Conservation (phyloP, 2,113 vertebrate genomes). For the Epinephelus fuscoguttatus region DNA sequence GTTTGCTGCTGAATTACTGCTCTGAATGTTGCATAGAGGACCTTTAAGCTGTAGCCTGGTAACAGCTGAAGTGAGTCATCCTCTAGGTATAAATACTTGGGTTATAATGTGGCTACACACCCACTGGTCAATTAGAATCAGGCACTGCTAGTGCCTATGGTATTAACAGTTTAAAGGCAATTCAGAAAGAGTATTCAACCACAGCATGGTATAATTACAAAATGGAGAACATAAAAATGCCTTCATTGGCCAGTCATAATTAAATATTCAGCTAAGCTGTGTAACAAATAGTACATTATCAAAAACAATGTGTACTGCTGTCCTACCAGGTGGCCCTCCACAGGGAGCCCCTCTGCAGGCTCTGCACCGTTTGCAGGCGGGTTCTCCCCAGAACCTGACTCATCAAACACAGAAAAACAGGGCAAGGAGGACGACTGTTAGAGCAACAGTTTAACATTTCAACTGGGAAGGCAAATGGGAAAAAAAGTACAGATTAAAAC, state of each 20-base stretch:
- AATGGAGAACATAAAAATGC: slow-evolving; percentile 4
- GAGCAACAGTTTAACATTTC: slow-evolving; percentile 10
- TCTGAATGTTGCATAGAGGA: too few relatives aligned
- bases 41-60: neutral
- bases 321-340: slow-evolving; percentile 64
- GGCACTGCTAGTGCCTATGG: neutral
- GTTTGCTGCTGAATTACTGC: too few relatives aligned
- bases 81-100: neutral
- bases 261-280: neutral
- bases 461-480: neutral
- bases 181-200: neutral
- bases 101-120: neutral
- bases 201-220: slow-evolving; percentile 4
- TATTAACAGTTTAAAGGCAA: slow-evolving; percentile 3
- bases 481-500: neutral
- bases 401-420: slow-evolving; percentile 42
- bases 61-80: slow-evolving; percentile 9
- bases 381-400: slow-evolving; percentile 43
- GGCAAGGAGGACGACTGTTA: slow-evolving; percentile 7
- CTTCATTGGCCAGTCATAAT: neutral
- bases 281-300: slow-evolving; percentile 23
- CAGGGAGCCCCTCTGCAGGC: slow-evolving; percentile 43
- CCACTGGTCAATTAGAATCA: slow-evolving; percentile 1
- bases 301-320: neutral
- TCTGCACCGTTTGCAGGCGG: slow-evolving; percentile 34